Base-by-base conservation (phyloP, 2,113 vertebrate species). In the Meriones unguiculatus region DNA sequence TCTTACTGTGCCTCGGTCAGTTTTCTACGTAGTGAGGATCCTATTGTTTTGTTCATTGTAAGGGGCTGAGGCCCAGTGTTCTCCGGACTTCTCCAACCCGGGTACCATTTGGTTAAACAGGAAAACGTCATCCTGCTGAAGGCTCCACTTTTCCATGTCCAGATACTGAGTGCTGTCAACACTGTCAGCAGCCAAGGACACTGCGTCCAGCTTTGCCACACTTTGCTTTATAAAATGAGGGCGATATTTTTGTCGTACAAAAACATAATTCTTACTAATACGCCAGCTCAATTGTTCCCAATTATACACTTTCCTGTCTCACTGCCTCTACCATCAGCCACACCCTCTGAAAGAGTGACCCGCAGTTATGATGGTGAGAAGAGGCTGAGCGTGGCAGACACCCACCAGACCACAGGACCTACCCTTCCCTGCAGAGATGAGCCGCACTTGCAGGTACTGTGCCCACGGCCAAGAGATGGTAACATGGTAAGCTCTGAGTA, bases 361-460 rank as follows among this genome's bases (percentile, higher is more conserved):
- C 24, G 18, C 1, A 80, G 28, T 46, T 20, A 18, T 22, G 24
- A 59, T 25, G 11, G 3, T 46, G 1, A 1, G 0, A 7, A 38
- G 17, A 57, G 73, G n/a, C n/a, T 70, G 64, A 17, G 41, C 28
- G 0, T 11, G 20, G 65, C 54, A n/a, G 64, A 12, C 11, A 59
- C 18, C 72, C 62, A 5, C 35, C 2, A 20, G 28, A 38, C 38
- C 32, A 35, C 69, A 57, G 25, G 46, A 12, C 28, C 13, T 41
- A 20, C 52, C 9, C 88, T 7, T 38, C 28, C 46, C 28, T 46
- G 7, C 62, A 38, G 78, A 54, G 30, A 1, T 4, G 28, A n/a
- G 35, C 62, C 0, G 13, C 2, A 1, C 0, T 4, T 35, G 50
- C 32, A 69, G 25, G 1, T 1, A 7, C 59, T 2, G 14, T 12